Conservation (phyloP, 2,797 vertebrate species). For the Antennarius maculatus region DNA sequence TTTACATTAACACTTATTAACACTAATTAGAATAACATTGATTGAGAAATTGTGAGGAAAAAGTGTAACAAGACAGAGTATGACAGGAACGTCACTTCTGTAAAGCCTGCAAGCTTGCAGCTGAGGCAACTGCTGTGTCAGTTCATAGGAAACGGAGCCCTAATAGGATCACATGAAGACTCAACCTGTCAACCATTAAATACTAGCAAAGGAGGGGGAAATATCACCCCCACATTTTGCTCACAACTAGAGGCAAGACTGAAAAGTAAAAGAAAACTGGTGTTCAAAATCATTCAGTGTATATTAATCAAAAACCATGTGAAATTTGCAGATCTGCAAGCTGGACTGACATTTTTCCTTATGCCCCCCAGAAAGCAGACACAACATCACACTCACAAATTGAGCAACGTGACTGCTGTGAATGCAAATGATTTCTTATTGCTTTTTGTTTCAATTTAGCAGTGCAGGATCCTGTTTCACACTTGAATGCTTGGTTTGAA, state of each 20-base stretch:
- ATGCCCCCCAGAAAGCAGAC: not conserved
- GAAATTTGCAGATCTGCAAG: not conserved
- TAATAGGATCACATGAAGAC: constrained; percentile 48
- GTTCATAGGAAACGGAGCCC: constrained; percentile 22
- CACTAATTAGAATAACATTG: not conserved
- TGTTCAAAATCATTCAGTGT: not conserved
- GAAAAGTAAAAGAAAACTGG: not conserved
- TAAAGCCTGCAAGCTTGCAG: not conserved
- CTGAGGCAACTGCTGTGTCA: constrained; percentile 26
- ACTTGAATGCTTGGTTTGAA: not conserved
- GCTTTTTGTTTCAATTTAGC: constrained; percentile 33
- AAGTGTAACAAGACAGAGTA: not conserved
- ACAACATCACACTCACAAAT: not conserved
- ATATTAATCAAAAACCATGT: not conserved
- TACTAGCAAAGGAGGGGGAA: not conserved
- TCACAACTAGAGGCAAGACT: not conserved
- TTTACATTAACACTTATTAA: too few relatives aligned
- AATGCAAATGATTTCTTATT: constrained; percentile 36
- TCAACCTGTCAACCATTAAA: constrained; percentile 37
- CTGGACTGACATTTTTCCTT: not conserved
- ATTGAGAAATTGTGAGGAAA: not conserved
- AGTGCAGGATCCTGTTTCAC: constrained; percentile 24
- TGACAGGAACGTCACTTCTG: not conserved
- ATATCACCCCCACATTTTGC: not conserved
- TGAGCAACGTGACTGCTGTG: not conserved